Evolutionary conservation across 2,113 vertebrate genomes (phyloP).

Genomic region (Python bivittatus): DNA sequence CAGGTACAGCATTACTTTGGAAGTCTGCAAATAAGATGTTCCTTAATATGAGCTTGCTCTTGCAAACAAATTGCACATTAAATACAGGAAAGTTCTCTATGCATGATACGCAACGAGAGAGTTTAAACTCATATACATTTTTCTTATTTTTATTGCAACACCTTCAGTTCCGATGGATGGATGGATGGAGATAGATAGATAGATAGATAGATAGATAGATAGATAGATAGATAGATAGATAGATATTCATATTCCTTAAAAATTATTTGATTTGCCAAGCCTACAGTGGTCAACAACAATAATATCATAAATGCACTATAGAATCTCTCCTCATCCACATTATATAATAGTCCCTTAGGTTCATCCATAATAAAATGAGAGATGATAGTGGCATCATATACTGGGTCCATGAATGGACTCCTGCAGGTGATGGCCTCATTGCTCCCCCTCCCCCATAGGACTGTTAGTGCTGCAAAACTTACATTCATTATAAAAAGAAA

Average conservation of each 20-base stretch:
- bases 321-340: neutral
- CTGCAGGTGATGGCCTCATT: too few relatives aligned
- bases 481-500: too few relatives aligned
- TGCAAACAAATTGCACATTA: conserved; percentile 29
- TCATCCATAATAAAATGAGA: neutral
- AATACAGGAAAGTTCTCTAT: neutral
- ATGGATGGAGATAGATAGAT: too few relatives aligned
- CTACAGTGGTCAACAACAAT: conserved; percentile 3
- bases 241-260: conserved; percentile 6
- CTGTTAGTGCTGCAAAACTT: too few relatives aligned
- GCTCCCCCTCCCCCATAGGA: too few relatives aligned
- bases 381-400: conserved; percentile 13
- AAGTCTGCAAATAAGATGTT: neutral
- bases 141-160: neutral
- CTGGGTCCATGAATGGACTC: too few relatives aligned
- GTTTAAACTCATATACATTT: neutral
- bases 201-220: too few relatives aligned
- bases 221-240: too few relatives aligned
- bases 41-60: conserved; percentile 14
- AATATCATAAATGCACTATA: neutral
- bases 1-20: neutral
- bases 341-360: neutral
- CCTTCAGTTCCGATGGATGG: neutral
- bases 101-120: neutral
- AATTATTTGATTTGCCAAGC: conserved; percentile 21